Percentiles rank a stretch among this genome's conserved stretches.
Conservation (phyloP, 2,113 vertebrate genomes). For the Elephantulus edwardii region DNA sequence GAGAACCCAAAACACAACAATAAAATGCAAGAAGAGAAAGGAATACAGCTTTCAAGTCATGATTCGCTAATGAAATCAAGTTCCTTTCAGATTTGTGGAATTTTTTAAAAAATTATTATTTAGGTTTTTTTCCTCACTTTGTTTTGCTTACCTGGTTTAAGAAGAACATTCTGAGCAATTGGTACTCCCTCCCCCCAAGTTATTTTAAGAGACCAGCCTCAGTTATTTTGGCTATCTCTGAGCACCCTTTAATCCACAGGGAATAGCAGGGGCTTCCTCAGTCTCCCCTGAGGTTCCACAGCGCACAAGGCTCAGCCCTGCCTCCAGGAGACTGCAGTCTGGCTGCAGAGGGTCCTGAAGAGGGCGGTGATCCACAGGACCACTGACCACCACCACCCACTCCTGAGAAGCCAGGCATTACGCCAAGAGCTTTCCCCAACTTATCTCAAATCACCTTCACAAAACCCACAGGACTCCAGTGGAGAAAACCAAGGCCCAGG, state of each 20-base stretch:
- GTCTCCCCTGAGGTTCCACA: background rate
- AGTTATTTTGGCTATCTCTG: slow-evolving; percentile 42
- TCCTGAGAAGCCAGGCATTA: background rate
- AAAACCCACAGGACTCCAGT: background rate
- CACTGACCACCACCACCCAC: background rate
- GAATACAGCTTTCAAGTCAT: background rate
- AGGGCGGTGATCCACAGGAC: background rate
- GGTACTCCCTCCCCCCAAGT: slow-evolving; percentile 18
- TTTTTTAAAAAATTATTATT: background rate
- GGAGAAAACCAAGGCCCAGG: background rate
- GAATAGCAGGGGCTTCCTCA: background rate
- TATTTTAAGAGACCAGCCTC: slow-evolving; percentile 53
- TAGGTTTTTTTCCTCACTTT: background rate
- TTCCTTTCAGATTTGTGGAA: slow-evolving; percentile 19
- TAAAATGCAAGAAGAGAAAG: background rate
- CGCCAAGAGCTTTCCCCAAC: background rate
- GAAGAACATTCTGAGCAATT: slow-evolving; percentile 9
- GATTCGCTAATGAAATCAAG: slow-evolving; percentile 35
- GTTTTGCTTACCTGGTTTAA: slow-evolving; percentile 20
- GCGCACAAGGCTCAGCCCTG: background rate
- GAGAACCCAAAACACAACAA: background rate
- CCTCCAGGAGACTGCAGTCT: background rate
- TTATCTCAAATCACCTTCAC: background rate
- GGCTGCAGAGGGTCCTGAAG: background rate
- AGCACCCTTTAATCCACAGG: background rate